A percentile compares a stretch with the other conserved stretches of the same genome.
phyloP scores from a whole-genome alignment of 2,797 vertebrate genomes.

The Erpetoichthys calabaricus region DNA sequence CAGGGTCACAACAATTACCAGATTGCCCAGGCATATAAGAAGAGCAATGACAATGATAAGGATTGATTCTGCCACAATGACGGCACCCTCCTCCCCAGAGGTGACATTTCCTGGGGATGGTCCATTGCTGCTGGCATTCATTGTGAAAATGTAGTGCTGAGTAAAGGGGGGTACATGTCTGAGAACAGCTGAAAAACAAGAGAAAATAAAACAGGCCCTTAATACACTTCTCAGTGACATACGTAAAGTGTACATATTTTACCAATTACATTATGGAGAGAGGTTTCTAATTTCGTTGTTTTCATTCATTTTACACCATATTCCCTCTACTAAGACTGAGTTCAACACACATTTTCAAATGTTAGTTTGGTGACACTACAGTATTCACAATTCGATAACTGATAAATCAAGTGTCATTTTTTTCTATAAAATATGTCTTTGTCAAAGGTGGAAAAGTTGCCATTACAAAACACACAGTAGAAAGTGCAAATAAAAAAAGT shows the following conservation, averaged over 20 bases:
- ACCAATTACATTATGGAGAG: neutral
- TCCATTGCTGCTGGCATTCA: conserved; percentile 69
- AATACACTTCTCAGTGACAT: neutral
- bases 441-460: too few species aligned
- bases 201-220: conserved; percentile 17
- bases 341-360: too few species aligned
- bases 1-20: conserved; percentile 75
- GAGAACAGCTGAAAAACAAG: conserved; percentile 25
- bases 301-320: neutral
- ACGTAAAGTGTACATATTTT: neutral
- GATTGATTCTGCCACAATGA: conserved; percentile 60
- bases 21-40: conserved; percentile 82
- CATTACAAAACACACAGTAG: too few species aligned
- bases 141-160: conserved; percentile 43
- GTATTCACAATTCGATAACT: too few species aligned
- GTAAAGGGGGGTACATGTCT: conserved; percentile 41
- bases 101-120: conserved; percentile 44
- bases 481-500: too few species aligned
- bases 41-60: conserved; percentile 77
- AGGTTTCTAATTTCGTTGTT: neutral
- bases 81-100: conserved; percentile 25
- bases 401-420: too few species aligned
- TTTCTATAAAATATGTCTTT: too few species aligned
- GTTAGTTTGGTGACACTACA: too few species aligned
- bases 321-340: neutral